A percentile compares a stretch with the other conserved stretches of the same genome.
phyloP scores from a whole-genome alignment of 2,113 vertebrate species.

The Panurus biarmicus region DNA sequence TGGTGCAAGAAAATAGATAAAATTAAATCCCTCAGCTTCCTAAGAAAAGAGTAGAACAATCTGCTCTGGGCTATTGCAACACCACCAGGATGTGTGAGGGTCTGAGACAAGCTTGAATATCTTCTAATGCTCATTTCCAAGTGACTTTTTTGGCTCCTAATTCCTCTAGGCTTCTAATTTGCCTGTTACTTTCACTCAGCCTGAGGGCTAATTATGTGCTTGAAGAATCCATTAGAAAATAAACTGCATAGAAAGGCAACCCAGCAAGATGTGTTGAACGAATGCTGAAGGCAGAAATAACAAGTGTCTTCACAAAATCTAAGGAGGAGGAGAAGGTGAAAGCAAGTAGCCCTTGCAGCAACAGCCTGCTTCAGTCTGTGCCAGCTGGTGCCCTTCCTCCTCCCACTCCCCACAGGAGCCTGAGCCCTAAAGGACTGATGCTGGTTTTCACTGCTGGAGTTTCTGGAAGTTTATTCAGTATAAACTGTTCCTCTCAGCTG shows the following conservation, averaged over 20 bases:
- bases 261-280: background rate
- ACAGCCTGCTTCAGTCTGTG: rapidly evolving
- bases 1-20: background rate
- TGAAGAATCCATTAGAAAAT: background rate
- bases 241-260: background rate
- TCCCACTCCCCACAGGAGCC: background rate
- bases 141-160: background rate
- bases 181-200: background rate
- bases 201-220: background rate
- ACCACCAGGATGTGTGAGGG: background rate
- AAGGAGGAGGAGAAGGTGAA: background rate
- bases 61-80: background rate
- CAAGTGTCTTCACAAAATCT: background rate
- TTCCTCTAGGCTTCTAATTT: background rate
- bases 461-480: background rate
- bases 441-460: background rate
- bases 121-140: background rate
- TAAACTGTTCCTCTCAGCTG: background rate
- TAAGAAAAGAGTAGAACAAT: background rate
- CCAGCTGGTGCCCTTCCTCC: background rate
- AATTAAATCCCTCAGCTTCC: background rate
- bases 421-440: background rate
- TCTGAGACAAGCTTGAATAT: background rate
- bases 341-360: background rate
- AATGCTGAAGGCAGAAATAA: background rate